A percentile compares a stretch with the other conserved stretches of the same genome.
Conservation (phyloP, 2,797 vertebrate species). For the Xenops minutus region DNA sequence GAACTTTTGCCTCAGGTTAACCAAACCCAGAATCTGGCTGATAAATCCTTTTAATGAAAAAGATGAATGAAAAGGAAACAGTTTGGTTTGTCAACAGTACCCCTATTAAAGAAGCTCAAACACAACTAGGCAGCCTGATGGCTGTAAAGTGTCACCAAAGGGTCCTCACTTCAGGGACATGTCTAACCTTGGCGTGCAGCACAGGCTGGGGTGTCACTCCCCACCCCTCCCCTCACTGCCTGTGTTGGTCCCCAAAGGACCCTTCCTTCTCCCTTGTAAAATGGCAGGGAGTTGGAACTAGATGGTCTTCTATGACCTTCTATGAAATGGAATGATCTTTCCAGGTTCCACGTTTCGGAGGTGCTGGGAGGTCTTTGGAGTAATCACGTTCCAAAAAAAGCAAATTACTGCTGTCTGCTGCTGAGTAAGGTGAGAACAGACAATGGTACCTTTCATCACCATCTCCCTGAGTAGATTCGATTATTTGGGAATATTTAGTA, state of each 20-base stretch:
- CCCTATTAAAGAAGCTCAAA: neutral
- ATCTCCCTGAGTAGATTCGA: rapidly evolving
- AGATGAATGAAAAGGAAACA: neutral
- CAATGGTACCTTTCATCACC: rapidly evolving
- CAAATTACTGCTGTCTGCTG: neutral
- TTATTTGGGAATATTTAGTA: neutral
- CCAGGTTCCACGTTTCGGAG: neutral
- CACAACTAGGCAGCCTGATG: neutral
- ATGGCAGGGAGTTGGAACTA: neutral
- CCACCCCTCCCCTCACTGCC: neutral
- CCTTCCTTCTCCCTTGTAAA: neutral
- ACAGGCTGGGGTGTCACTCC: neutral
- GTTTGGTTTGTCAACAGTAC: rapidly evolving
- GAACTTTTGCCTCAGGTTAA: rapidly evolving
- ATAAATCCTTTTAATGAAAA: neutral
- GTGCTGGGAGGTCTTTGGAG: neutral
- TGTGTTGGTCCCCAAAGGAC: neutral
- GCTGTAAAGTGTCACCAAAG: neutral
- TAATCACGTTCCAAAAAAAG: neutral
- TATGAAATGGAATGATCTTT: neutral
- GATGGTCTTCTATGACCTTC: neutral
- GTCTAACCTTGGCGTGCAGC: rapidly evolving
- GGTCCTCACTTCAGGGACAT: rapidly evolving
- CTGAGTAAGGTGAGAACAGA: neutral
- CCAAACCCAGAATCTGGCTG: neutral